These are phyloP conservation scores for Chloebia gouldiae DNA, from an alignment of 2,113 vertebrate genomes.

Conservation along the genomic window DNA sequence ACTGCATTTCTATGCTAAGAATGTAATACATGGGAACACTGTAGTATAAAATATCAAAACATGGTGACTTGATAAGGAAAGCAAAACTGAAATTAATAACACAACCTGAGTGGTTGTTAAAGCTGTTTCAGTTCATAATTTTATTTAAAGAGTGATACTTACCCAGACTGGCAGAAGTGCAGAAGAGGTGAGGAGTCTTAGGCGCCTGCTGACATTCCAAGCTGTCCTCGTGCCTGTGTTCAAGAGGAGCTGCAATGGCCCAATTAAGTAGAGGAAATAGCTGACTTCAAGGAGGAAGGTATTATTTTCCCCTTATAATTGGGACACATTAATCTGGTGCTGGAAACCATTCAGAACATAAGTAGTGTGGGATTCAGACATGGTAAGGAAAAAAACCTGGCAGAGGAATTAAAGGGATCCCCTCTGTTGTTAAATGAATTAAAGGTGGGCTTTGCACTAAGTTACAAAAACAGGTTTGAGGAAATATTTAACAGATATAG, in stretches of 20 bases:
- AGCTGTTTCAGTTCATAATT: background rate
- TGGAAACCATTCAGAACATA: background rate
- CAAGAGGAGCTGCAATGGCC: slow-evolving; percentile 6
- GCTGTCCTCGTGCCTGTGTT: background rate
- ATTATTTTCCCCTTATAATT: slow-evolving; percentile 1
- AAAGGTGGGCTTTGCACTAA: background rate
- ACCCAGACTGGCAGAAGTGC: background rate
- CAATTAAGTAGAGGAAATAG: slow-evolving; percentile 30
- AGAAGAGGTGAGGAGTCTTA: background rate
- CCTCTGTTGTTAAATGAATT: background rate
- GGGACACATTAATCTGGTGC: background rate
- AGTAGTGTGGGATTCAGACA: background rate
- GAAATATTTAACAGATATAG: background rate
- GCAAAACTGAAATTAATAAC: background rate
- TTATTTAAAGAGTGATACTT: background rate
- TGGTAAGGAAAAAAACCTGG: background rate
- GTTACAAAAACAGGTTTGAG: background rate
- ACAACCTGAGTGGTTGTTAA: background rate
- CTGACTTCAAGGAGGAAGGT: slow-evolving; percentile 7
- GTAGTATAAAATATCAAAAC: background rate
- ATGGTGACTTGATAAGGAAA: background rate
- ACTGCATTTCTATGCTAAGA: background rate
- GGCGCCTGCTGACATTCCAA: background rate
- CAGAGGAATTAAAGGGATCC: background rate
- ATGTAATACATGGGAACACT: background rate